Evolutionary conservation across 2,113 vertebrate genomes (phyloP).

Genomic region (Charadrius vociferus): DNA sequence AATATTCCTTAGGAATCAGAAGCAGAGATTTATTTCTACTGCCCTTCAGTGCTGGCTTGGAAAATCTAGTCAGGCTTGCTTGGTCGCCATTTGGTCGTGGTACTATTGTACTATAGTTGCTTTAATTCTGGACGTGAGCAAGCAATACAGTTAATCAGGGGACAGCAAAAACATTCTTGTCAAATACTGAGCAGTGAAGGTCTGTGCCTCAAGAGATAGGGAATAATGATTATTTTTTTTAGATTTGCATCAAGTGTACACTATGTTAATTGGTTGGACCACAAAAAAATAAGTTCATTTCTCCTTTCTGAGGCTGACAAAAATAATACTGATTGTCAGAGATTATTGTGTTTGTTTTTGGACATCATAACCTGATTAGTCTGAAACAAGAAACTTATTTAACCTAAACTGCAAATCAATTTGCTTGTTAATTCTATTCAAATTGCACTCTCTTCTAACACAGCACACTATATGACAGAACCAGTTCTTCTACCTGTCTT

Average conservation of each 20-base stretch:
- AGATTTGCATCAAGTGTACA: not conserved
- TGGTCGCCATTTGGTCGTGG: not conserved
- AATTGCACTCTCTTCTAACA: not conserved
- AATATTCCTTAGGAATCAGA: not conserved
- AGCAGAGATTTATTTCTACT: not conserved
- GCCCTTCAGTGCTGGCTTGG: not conserved
- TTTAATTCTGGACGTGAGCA: not conserved
- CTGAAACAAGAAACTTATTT: not conserved
- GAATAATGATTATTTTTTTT: not conserved
- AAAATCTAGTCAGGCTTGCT: not conserved
- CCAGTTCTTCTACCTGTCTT: not conserved
- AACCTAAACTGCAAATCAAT: not conserved
- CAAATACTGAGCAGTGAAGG: not conserved
- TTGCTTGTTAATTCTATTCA: not conserved
- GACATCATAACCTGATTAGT: not conserved
- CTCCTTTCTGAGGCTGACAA: not conserved
- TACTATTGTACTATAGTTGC: not conserved
- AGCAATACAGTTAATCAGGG: not conserved
- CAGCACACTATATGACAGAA: not conserved
- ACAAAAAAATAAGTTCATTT: not conserved
- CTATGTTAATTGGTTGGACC: not conserved
- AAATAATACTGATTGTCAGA: not conserved
- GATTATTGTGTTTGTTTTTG: not conserved
- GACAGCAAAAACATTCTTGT: not conserved
- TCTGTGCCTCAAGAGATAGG: fast-evolving